phyloP scores from a whole-genome alignment of 2,113 vertebrate species.

The Charadrius vociferus region DNA sequence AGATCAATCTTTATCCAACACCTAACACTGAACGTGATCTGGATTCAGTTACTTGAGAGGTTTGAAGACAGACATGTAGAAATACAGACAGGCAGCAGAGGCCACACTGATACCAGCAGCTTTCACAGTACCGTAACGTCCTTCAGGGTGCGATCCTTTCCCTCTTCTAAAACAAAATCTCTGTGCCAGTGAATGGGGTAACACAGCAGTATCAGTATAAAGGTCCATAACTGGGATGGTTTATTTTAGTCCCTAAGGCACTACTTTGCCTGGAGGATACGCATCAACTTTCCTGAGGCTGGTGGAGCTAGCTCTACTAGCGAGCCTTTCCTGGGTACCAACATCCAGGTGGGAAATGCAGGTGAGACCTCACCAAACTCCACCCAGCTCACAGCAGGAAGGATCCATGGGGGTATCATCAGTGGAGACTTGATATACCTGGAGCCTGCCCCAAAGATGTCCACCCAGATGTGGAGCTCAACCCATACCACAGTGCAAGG shows the following conservation, averaged over 20 bases:
- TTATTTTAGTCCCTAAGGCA: neutral
- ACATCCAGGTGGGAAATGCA: rapidly evolving
- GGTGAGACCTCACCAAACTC: neutral
- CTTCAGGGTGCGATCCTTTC: neutral
- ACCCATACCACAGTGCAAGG: too few relatives aligned
- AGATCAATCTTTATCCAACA: neutral
- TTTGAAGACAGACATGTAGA: neutral
- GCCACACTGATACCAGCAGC: neutral
- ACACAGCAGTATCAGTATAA: neutral
- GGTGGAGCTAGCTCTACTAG: rapidly evolving
- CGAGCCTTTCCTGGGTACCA: neutral
- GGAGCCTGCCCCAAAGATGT: neutral
- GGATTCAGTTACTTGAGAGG: neutral
- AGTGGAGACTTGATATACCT: neutral
- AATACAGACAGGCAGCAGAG: neutral
- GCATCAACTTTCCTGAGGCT: rapidly evolving
- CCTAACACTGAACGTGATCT: neutral
- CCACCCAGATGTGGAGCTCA: neutral
- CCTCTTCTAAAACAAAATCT: neutral
- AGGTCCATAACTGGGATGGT: neutral
- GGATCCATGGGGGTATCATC: neutral
- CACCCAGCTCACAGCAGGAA: neutral
- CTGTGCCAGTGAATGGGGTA: neutral
- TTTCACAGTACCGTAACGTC: neutral
- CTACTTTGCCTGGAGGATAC: neutral